Conservation (phyloP, 1,140 invertebrate species). For the Drosophila carrolli region DNA sequence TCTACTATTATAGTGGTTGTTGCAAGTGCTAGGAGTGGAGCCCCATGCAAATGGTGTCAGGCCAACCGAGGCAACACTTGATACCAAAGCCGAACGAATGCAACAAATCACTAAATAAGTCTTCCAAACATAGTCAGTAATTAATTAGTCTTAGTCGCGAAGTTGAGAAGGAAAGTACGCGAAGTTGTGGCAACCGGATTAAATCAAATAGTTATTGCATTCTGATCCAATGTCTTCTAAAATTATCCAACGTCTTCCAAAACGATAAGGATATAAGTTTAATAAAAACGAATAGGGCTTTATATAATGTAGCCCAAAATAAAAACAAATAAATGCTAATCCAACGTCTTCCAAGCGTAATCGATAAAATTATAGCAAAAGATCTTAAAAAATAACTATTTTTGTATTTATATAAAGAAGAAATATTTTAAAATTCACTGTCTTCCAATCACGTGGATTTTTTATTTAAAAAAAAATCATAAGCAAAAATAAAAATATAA, state of each 20-base stretch:
- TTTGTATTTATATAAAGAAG: conserved; percentile 46
- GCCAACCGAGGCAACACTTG: conserved; percentile 13
- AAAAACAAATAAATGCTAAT: conserved; percentile 41
- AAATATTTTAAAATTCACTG: conserved; percentile 22
- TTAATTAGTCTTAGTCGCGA: conserved; percentile 56
- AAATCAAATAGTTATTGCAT: conserved; percentile 11
- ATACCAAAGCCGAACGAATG: conserved; percentile 61
- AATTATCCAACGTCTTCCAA: conserved; percentile 63
- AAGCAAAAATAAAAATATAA: too few relatives aligned
- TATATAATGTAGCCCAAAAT: conserved; percentile 36
- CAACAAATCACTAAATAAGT: conserved; percentile 84
- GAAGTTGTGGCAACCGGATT: conserved; percentile 45
- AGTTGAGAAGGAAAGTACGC: conserved; percentile 39
- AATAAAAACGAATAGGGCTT: background rate
- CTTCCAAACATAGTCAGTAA: conserved; percentile 77
- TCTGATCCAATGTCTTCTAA: conserved; percentile 5
- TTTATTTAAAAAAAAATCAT: too few relatives aligned
- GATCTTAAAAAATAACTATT: conserved; percentile 32
- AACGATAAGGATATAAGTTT: conserved; percentile 19
- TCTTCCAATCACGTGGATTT: conserved; percentile 22
- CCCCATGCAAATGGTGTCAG: conserved; percentile 29
- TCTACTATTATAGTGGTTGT: conserved; percentile 63
- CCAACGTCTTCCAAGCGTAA: conserved; percentile 65
- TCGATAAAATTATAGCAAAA: conserved; percentile 24
- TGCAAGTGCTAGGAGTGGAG: conserved; percentile 46